A percentile compares a stretch with the other conserved stretches of the same genome.
These are phyloP conservation scores for Osmoderma eremita DNA, from an alignment of 2,888 invertebrate genomes.

Conservation along the genomic window DNA sequence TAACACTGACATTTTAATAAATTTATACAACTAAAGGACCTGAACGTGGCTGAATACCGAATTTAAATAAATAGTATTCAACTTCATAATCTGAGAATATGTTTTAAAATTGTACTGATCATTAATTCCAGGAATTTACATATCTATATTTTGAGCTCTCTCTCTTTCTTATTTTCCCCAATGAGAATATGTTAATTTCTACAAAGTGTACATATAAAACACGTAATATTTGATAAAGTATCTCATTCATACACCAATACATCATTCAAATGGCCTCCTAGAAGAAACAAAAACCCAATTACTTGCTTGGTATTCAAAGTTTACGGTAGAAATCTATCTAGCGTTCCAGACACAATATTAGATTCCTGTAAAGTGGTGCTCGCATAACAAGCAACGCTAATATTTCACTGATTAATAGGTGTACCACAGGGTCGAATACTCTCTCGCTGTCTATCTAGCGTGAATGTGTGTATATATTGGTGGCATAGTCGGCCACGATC, in stretches of 20 bases:
- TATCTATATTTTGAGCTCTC: too few species aligned
- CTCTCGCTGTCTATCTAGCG: slow-evolving; percentile 26
- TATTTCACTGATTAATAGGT: slow-evolving; percentile 37
- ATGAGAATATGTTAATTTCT: too few species aligned
- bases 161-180: too few species aligned
- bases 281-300: slow-evolving; percentile 30
- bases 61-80: too few species aligned
- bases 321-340: slow-evolving; percentile 27
- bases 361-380: slow-evolving; percentile 14
- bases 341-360: slow-evolving; percentile 18
- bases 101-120: too few species aligned
- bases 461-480: slow-evolving; percentile 23
- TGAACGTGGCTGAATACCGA: too few species aligned
- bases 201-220: too few species aligned
- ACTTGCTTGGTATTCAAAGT: slow-evolving; percentile 11
- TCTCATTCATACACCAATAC: slow-evolving; percentile 1
- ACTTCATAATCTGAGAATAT: too few species aligned
- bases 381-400: slow-evolving; percentile 33
- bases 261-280: slow-evolving; percentile 1
- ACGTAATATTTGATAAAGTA: not conserved
- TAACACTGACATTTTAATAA: too few species aligned
- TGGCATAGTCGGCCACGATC: slow-evolving; percentile 35
- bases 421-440: slow-evolving; percentile 28
- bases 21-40: too few species aligned
- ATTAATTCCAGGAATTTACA: too few species aligned